Base-by-base conservation (phyloP, 2,888 invertebrate species). In the Ochropacha duplaris region DNA sequence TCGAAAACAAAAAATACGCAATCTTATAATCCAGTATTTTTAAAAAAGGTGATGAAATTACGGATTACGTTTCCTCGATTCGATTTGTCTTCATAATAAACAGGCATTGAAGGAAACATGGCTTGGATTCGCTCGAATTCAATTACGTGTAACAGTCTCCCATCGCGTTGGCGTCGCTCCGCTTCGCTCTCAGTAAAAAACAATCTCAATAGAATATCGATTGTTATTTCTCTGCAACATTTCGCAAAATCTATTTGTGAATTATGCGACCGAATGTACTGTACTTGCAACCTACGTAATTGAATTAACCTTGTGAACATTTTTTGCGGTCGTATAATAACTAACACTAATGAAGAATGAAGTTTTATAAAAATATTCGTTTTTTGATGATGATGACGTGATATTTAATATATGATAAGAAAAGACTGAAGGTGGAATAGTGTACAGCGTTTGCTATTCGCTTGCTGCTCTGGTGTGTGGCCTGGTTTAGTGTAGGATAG, bases 231-330 rank as follows among this genome's bases (percentile, higher is more conserved):
- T 63, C 61, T 49, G 69, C 68, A 68, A 74, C 64, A 59, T 60
- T 73, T 74, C 72, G 55, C 70, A 77, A 72, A 72, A 75, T 44
- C 52, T 11, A 50, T 22, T 57, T 54, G 50, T 55, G 50, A 58
- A 26, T 44, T 44, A 44, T 52, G 59, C 57, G 50, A 61, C 59
- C 55, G 60, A 59, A 56, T 57, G 66, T 61, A 63, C 57, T 61
- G 56, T 57, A 55, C 57, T 64, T 56, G 66, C 65, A 69, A 68
- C 62, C 56, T 52, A 54, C 54, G 49, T 69, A 69, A 77, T 74
- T 76, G 51, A 34, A 68, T 60, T 64, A 71, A 76, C 76, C 79
- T 80, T 75, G 74, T 34, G 54, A 49, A 56, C 55, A 49, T 49
- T 58, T 68, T 70, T 72, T 72, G 69, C 72, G 71, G 66, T 60